A percentile compares a stretch with the other conserved stretches of the same genome.
These are phyloP conservation scores for Zelleria hepariella DNA, from an alignment of 2,888 invertebrate genomes.

Conservation along the genomic window DNA sequence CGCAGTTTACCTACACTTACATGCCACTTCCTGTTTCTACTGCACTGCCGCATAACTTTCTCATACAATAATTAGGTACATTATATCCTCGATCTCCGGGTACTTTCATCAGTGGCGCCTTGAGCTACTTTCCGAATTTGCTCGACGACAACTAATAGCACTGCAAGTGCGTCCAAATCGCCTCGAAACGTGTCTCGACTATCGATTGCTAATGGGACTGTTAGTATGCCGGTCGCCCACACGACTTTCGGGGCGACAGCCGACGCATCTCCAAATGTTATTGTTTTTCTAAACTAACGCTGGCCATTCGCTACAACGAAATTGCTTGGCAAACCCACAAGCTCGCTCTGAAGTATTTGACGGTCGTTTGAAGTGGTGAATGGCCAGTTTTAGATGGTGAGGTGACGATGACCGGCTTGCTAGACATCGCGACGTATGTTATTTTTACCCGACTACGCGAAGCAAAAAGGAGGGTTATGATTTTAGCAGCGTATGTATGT, in stretches of 20 bases:
- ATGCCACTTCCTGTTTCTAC: neutral
- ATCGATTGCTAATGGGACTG: neutral
- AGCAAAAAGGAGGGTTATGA: too few species aligned
- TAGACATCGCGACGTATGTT: neutral
- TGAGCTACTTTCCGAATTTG: slow-evolving; percentile 2
- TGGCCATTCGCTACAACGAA: neutral
- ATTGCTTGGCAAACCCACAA: neutral
- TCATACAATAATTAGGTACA: neutral
- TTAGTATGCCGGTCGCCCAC: slow-evolving; percentile 10
- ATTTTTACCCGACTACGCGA: too few species aligned
- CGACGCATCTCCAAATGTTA: slow-evolving; percentile 8
- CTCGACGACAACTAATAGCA: neutral
- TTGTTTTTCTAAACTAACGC: slow-evolving; percentile 7
- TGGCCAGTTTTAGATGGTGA: neutral
- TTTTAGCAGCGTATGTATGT: too few species aligned
- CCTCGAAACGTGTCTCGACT: slow-evolving; percentile 4
- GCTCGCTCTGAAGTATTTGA: too few species aligned
- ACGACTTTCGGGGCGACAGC: slow-evolving; percentile 7
- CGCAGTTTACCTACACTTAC: neutral
- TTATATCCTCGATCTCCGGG: neutral
- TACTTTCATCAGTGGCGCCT: neutral
- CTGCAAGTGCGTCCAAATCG: slow-evolving; percentile 2
- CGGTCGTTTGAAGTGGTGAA: neutral
- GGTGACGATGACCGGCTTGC: slow-evolving; percentile 1
- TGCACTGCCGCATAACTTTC: neutral